Evolutionary conservation across 30 jellyfish, hydroid and myxozoan genomes (phyloP), one percentile per base, ranked within the genome.

Genomic region (Hydractinia echinata): DNA sequence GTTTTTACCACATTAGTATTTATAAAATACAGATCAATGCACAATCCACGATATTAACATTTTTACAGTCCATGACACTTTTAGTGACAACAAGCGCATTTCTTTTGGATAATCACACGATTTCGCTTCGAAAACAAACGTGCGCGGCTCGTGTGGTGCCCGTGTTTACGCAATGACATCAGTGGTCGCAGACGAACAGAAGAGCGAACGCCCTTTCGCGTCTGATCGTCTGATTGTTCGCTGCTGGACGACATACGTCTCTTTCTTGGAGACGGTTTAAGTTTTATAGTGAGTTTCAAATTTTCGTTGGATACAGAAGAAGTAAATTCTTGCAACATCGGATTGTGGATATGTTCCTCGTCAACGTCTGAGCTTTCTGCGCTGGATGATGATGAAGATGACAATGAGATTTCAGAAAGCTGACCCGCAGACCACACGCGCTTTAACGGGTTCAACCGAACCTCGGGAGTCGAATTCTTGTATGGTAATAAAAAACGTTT

Each of bases 61-160:
- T 13, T 11, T 11, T 58, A 11, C 15, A 58, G 1, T 58, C 1
- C 69, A 58, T 13, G 15, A 58, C 39, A 7, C 9, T 9, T 7
- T 71, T 3, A 71, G 51, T 71, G 81, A 20, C 81, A 71, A 20
- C 81, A 71, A 71, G 81, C 53, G 2, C 81, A 71, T 71, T 71
- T 71, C 67, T 71, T 71, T 71, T 71, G 81, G 53, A 71, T 71
- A 50, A 71, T 71, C 10, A 71, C 61, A 71, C 81, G 81, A 71
- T 71, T 71, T 48, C 81, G 81, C 67, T 71, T 71, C 10, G 81
- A 71, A 30, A 71, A 71, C n/a, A 50, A 71, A 15, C 50, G 11
- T 30, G 81, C 15, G 44, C 61, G 15, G 11, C 61, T 7, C 60
- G 39, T 54, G 13, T 48, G 53, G 11, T 52, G 68, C 60, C 51